Evolutionary conservation across 2,888 invertebrate species (phyloP), one percentile per base, ranked within the genome.

Genomic region (Ypsolopha sequella): DNA sequence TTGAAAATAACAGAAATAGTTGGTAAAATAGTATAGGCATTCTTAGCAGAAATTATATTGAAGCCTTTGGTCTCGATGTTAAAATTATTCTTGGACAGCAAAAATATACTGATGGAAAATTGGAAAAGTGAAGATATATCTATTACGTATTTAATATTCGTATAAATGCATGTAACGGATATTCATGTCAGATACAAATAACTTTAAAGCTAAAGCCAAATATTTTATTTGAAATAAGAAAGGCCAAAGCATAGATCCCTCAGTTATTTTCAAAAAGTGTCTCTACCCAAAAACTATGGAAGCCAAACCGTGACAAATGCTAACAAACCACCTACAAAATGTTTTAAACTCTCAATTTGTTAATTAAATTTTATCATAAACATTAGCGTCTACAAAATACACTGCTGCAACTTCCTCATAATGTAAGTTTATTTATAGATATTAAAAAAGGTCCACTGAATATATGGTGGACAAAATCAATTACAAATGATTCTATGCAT

Each of bases 231-330:
- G 34, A 46, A 34, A 11, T 34, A 43, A 34, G 35, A 50, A 41
- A 43, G 10, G n/a, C 43, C 43, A 58, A 55, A 51, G 50, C 55
- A 51, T 53, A 51, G 54, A 36, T 52, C 50, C 47, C 46, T 44
- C 51, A 53, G 52, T 50, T 51, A 11, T 41, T 55, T 56, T 44
- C 51, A 53, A 24, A 53, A 49, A 11, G 43, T 52, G 50, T 61
- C 55, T 57, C 76, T 80, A 79, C 76, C 68, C 75, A 70, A 80
- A 53, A 75, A 67, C 80, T 82, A 82, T 85, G 84, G 84, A 85
- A 85, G 84, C 84, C 85, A 79, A 80, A 77, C 73, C 58, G 58
- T 69, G 73, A 71, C 67, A 70, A 68, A 60, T 65, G 62, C 73
- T 70, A 72, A 58, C 62, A 68, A 70, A 55, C 59, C 71, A 70